Percentiles rank a stretch among this genome's conserved stretches.
Evolutionary conservation across 2,888 invertebrate genomes (phyloP).

Genomic region (Drosophila mettleri): DNA sequence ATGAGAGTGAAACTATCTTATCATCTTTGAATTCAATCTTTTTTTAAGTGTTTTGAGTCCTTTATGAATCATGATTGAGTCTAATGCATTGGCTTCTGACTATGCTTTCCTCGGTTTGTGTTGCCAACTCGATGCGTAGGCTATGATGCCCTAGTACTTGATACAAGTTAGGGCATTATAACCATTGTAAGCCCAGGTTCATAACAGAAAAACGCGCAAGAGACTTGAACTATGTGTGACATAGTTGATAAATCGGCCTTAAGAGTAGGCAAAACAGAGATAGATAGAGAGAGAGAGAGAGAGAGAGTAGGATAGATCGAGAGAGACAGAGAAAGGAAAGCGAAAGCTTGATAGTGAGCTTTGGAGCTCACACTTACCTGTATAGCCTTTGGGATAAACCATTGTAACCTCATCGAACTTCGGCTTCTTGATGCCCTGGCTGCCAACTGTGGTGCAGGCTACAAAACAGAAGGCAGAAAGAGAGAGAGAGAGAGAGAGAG

Average conservation of each 20-base stretch:
- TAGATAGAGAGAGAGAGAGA: conserved; percentile 6
- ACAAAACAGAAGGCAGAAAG: conserved; percentile 84
- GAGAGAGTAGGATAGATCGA: conserved; percentile 2
- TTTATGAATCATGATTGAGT: not conserved
- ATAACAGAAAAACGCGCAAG: conserved; percentile 76
- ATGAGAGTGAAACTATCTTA: too few species aligned
- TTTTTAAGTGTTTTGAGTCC: not conserved
- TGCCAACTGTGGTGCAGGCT: conserved; percentile 87
- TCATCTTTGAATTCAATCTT: not conserved
- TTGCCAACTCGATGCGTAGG: conserved; percentile 55
- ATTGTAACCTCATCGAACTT: conserved; percentile 88
- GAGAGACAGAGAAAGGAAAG: conserved; percentile 2
- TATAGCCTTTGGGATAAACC: conserved; percentile 92
- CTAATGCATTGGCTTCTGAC: not conserved
- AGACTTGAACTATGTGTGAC: conserved; percentile 26
- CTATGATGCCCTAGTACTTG: conserved; percentile 28
- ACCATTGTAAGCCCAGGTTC: conserved; percentile 70
- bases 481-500: not conserved
- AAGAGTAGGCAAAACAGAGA: conserved; percentile 8
- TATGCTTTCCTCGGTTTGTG: conserved; percentile 42
- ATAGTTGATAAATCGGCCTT: conserved; percentile 10
- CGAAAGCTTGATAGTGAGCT: conserved; percentile 1
- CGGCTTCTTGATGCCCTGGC: conserved; percentile 92
- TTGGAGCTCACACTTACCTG: conserved; percentile 86
- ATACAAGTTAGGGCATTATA: conserved; percentile 33